Conservation (phyloP, 2,113 vertebrate species). For the Scytalopus superciliaris region DNA sequence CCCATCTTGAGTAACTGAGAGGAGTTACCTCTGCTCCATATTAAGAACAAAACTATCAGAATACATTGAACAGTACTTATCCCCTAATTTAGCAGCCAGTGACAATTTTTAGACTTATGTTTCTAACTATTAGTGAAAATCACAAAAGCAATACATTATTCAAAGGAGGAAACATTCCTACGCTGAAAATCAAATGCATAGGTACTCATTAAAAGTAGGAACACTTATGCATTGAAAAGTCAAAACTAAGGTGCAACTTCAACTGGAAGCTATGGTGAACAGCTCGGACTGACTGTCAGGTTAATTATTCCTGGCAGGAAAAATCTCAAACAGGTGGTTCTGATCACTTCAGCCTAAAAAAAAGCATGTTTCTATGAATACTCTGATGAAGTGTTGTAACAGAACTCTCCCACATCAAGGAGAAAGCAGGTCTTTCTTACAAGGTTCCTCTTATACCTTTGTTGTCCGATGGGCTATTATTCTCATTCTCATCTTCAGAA, state of each 20-base stretch:
- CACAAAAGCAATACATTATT: neutral
- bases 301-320: neutral
- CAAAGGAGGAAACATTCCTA: neutral
- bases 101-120: neutral
- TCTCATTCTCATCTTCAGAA: conserved; percentile 76
- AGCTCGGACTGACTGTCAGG: neutral
- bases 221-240: neutral
- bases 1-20: neutral
- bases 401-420: neutral
- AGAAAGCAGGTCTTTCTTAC: neutral
- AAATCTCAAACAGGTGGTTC: neutral
- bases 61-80: neutral
- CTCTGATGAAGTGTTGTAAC: neutral
- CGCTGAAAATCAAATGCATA: rapidly evolving
- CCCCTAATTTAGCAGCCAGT: neutral
- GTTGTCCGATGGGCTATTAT: conserved; percentile 64
- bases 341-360: neutral
- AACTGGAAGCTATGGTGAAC: neutral
- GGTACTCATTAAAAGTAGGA: neutral
- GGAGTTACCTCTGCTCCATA: neutral
- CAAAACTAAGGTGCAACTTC: neutral
- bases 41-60: neutral
- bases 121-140: neutral
- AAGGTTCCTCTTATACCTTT: conserved; percentile 67
- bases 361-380: neutral